Evolutionary conservation across 2,113 vertebrate species (phyloP).

Genomic region (Pachypanchax playfairii): DNA sequence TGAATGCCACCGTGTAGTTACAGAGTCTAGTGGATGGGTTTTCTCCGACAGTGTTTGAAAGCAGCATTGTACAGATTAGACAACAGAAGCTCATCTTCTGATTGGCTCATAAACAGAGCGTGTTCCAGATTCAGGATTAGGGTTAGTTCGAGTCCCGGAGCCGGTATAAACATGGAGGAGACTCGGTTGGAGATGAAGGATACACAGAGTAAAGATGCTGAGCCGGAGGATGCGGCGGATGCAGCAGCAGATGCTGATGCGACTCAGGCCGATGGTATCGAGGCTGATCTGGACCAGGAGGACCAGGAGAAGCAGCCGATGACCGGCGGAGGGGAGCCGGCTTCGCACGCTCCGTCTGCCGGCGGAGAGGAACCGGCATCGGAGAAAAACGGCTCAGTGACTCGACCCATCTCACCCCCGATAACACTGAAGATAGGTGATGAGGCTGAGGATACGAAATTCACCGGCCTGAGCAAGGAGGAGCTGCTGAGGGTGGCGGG

Average conservation of each 20-base stretch:
- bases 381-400: constrained; percentile 86
- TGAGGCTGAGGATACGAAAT: constrained; percentile 74
- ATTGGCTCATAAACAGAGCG: background rate
- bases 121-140: background rate
- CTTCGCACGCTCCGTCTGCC: constrained; percentile 30
- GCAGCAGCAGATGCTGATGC: constrained; percentile 44
- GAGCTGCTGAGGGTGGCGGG: constrained; percentile 87
- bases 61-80: constrained; percentile 15
- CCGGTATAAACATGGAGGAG: constrained; percentile 51
- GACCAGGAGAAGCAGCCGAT: constrained; percentile 87
- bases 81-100: too few species aligned
- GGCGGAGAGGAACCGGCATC: constrained; percentile 20
- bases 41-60: constrained; percentile 5
- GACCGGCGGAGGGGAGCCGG: constrained; percentile 57
- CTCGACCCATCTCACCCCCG: too few species aligned
- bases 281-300: constrained; percentile 86
- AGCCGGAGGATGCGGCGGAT: constrained; percentile 43
- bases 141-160: background rate
- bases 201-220: background rate
- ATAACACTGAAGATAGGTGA: too few species aligned
- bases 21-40: too few species aligned
- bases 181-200: constrained; percentile 49
- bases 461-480: constrained; percentile 90
- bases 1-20: too few species aligned
- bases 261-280: constrained; percentile 81